phyloP scores from a whole-genome alignment of 1,140 invertebrate species.

The Sinella curviseta region DNA sequence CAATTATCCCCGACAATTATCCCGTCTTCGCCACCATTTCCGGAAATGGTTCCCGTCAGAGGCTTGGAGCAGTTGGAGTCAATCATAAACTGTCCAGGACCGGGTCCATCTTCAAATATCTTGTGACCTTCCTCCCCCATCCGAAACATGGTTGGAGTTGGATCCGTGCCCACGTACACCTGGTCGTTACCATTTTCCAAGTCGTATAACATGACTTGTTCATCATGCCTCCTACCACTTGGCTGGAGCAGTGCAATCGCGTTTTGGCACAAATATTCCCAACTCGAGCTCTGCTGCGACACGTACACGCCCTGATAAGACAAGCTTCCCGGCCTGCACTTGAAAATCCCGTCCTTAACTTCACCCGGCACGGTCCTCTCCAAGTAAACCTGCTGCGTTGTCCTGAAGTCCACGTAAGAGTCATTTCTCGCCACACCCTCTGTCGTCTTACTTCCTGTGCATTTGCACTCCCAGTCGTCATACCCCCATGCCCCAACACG shows the following conservation, averaged over 20 bases:
- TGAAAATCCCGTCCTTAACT: neutral
- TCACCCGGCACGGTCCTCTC: neutral
- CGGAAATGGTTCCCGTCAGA: neutral
- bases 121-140: neutral
- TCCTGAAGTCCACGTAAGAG: neutral
- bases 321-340: neutral
- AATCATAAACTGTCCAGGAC: neutral
- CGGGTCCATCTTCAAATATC: neutral
- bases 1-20: neutral
- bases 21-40: neutral
- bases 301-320: neutral
- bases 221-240: neutral
- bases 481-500: neutral
- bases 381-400: neutral
- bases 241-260: neutral
- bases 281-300: neutral
- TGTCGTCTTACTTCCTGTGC: neutral
- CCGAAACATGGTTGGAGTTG: neutral
- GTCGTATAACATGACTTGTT: neutral
- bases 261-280: neutral
- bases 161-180: neutral
- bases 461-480: neutral
- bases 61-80: neutral
- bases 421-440: neutral
- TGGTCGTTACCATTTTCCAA: constrained; percentile 2